phyloP scores from a whole-genome alignment of 2,888 invertebrate species.

The Agrilus mali region DNA sequence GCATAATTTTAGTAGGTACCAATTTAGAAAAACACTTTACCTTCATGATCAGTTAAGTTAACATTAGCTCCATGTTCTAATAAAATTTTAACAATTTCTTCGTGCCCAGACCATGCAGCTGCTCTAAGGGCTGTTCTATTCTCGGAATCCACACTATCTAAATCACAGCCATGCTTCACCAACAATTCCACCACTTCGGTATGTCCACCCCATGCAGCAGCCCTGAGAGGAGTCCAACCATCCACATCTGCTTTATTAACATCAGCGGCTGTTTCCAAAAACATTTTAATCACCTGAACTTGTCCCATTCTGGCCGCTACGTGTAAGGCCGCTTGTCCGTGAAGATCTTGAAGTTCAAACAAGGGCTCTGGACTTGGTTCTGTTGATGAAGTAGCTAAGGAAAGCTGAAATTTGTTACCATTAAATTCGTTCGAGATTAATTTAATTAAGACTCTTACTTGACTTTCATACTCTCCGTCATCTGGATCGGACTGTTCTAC shows the following conservation, averaged over 20 bases:
- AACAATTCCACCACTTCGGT: constrained; percentile 73
- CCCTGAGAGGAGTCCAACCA: constrained; percentile 83
- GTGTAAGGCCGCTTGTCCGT: constrained; percentile 79
- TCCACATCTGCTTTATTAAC: constrained; percentile 70
- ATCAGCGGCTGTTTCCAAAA: constrained; percentile 50
- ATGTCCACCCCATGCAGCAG: constrained; percentile 94
- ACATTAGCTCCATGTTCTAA: constrained; percentile 66
- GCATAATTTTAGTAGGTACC: too few species aligned
- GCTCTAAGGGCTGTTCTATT: constrained; percentile 81
- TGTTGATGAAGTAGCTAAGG: constrained; percentile 30
- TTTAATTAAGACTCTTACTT: constrained; percentile 19
- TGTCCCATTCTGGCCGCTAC: constrained; percentile 73
- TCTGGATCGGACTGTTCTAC: constrained; percentile 38
- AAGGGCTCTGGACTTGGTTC: constrained; percentile 37
- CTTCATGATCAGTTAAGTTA: constrained; percentile 78
- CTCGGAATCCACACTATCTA: constrained; percentile 80
- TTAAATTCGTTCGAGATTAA: not conserved
- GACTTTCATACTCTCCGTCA: constrained; percentile 32
- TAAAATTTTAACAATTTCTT: constrained; percentile 64
- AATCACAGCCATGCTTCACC: constrained; percentile 64
- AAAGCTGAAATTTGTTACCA: constrained; percentile 19
- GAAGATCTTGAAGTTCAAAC: constrained; percentile 50
- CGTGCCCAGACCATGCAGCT: constrained; percentile 91
- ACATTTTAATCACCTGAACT: constrained; percentile 53
- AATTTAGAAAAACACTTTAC: constrained; percentile 9